Percentiles rank a stretch among this genome's conserved stretches.
These are phyloP conservation scores for Varanus komodoensis DNA, from an alignment of 2,113 vertebrate species.

Conservation along the genomic window DNA sequence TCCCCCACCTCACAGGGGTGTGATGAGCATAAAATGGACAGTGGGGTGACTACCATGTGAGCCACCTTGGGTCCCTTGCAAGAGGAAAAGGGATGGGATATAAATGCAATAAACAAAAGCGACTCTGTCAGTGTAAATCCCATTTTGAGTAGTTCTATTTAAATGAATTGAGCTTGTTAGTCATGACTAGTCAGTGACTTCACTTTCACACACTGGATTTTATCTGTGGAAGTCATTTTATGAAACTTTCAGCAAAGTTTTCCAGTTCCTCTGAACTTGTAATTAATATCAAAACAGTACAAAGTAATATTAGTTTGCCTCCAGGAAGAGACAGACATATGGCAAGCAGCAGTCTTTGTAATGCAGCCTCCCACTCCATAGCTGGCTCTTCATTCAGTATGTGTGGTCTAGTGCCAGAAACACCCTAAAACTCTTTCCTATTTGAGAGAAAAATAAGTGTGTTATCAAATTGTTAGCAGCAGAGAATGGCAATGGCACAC, in stretches of 20 bases:
- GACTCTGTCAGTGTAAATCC: too few species aligned
- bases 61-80: too few species aligned
- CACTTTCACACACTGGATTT: too few species aligned
- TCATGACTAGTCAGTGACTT: too few species aligned
- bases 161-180: too few species aligned
- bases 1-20: too few species aligned
- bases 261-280: slow-evolving; percentile 55
- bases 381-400: slow-evolving; percentile 71
- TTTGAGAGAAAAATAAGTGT: neutral
- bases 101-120: too few species aligned
- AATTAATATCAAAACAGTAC: slow-evolving; percentile 42
- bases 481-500: neutral
- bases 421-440: slow-evolving; percentile 43
- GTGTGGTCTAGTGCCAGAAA: slow-evolving; percentile 58
- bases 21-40: too few species aligned
- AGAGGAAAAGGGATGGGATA: too few species aligned
- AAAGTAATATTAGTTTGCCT: slow-evolving; percentile 57
- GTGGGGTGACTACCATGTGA: too few species aligned
- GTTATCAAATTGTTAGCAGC: neutral
- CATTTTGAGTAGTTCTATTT: too few species aligned
- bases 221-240: slow-evolving; percentile 33
- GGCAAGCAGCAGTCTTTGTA: slow-evolving; percentile 66
- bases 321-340: slow-evolving; percentile 68
- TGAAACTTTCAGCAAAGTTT: slow-evolving; percentile 41
- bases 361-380: slow-evolving; percentile 69